Conservation (phyloP, 2,888 invertebrate genomes). For the Merodon equestris region DNA sequence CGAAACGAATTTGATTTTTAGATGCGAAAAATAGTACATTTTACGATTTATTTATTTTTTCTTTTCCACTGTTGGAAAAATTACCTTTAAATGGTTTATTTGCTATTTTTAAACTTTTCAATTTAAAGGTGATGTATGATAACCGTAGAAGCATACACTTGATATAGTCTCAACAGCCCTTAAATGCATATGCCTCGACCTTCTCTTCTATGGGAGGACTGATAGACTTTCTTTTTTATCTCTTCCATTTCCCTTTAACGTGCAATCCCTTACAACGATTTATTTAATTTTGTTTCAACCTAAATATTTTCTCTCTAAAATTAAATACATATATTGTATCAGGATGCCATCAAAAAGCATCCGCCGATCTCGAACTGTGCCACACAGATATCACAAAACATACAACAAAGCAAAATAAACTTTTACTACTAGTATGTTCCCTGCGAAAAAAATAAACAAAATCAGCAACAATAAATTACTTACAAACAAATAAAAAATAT, state of each 20-base stretch:
- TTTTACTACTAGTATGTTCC: too few relatives aligned
- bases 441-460: conserved; percentile 16
- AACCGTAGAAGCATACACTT: too few relatives aligned
- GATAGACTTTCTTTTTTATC: conserved; percentile 15
- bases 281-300: conserved; percentile 11
- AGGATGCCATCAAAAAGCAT: conserved; percentile 44
- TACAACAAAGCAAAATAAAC: conserved; percentile 26
- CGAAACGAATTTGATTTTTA: too few relatives aligned
- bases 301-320: neutral
- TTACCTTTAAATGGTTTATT: neutral
- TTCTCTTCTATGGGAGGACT: too few relatives aligned
- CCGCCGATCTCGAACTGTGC: conserved; percentile 66
- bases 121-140: too few relatives aligned
- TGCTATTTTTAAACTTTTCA: neutral
- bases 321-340: neutral
- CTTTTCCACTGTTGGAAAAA: too few relatives aligned
- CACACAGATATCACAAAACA: conserved; percentile 57
- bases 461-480: conserved; percentile 21
- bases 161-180: too few relatives aligned
- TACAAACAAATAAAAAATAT: conserved; percentile 12
- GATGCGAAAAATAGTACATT: too few relatives aligned
- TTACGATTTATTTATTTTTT: too few relatives aligned
- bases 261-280: conserved; percentile 64
- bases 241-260: conserved; percentile 16
- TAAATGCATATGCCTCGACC: too few relatives aligned